Evolutionary conservation across 2,888 invertebrate genomes (phyloP), one percentile per base, ranked within the genome.

Genomic region (Eupeodes latifasciatus): DNA sequence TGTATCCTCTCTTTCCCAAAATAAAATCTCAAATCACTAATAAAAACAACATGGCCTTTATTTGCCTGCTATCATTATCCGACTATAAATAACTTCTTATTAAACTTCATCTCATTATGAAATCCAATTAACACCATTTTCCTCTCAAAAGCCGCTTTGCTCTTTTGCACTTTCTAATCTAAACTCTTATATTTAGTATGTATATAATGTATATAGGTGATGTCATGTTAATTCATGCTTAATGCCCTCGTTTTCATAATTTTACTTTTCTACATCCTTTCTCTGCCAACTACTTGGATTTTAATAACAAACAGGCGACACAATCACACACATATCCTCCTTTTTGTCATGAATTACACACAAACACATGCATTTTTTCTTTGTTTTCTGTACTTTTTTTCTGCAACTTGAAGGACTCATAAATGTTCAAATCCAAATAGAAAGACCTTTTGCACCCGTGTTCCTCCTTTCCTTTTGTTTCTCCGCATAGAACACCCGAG

Each of bases 71-170:
- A 55, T 55, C 40, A 19, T 19, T 7, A 4, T 27, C 27, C 27
- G 51, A 5, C 11, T 9, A 4, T 36, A n/a, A 59, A 14, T n/a
- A 7, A 36, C 40, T 62, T 44, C 16, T 40, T 2, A 55, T 12
- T 16, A 16, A 40, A 44, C 12, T 27, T 40, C 72, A 12, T 47
- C 77, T 66, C 77, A 72, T 85, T 77, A 82, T 69, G 62, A 62
- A 85, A 69, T 78, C 82, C 72, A 86, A 82, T 86, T 82, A 86
- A 78, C 82, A 82, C 74, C 62, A 75, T 78, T 85, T 71, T 55
- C 19, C 55, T 55, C 55, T 62, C 61, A 61, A n/a, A 36, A 67
- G 7, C 47, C 51, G n/a, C 36, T 77, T 76, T 67, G 57, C 34
- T 36, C 64, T 57, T 59, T 66, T 40, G 74, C 61, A 72, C 14